A percentile compares a stretch with the other conserved stretches of the same genome.
Conservation (phyloP, 1,140 invertebrate genomes). For the Zophobas atratus region DNA sequence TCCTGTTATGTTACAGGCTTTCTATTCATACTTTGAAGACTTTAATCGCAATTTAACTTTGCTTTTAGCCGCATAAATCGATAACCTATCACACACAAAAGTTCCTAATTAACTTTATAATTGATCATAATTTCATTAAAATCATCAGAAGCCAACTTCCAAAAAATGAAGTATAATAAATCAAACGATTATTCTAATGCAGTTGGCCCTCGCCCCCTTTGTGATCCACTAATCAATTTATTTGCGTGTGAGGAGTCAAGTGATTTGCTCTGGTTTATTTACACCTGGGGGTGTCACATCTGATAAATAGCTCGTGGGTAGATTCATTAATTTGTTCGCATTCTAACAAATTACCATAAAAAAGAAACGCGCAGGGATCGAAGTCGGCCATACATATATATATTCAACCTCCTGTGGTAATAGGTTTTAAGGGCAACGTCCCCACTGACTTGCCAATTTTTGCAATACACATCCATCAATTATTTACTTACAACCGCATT, state of each 20-base stretch:
- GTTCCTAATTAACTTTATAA: constrained; percentile 9
- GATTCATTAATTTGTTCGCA: constrained; percentile 14
- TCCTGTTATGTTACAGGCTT: neutral
- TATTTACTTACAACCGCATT: too few relatives aligned
- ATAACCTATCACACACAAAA: constrained; percentile 17
- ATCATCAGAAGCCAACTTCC: neutral
- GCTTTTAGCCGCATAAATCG: constrained; percentile 16
- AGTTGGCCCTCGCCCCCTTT: constrained; percentile 1
- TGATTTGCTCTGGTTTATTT: neutral
- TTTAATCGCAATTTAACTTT: neutral
- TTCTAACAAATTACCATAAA: neutral
- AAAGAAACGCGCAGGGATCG: too few relatives aligned
- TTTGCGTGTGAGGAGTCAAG: constrained; percentile 19
- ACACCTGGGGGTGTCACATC: constrained; percentile 21
- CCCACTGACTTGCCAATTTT: too few relatives aligned
- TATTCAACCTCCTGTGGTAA: too few relatives aligned
- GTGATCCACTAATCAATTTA: constrained; percentile 28
- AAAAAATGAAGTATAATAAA: neutral
- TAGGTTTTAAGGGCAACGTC: too few relatives aligned
- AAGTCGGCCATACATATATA: too few relatives aligned
- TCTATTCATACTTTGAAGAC: constrained; percentile 19
- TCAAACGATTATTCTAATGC: neutral
- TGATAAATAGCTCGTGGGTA: constrained; percentile 18
- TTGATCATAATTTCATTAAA: neutral
- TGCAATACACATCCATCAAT: too few relatives aligned